Evolutionary conservation across 2,113 vertebrate species (phyloP).

Genomic region (Tamias sibiricus): DNA sequence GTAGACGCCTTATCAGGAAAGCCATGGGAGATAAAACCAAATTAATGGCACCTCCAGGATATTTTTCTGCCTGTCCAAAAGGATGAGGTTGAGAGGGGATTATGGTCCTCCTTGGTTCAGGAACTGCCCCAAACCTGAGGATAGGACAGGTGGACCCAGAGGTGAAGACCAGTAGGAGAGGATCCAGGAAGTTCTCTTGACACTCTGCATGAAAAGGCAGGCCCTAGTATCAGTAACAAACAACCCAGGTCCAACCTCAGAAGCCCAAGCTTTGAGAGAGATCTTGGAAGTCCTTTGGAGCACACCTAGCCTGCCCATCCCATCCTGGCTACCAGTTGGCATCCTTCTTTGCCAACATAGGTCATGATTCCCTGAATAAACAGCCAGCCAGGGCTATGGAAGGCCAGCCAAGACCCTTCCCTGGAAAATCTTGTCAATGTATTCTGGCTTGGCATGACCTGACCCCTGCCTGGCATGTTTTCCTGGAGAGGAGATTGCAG

Average conservation of each 20-base stretch:
- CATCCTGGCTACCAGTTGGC: not conserved
- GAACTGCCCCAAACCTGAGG: not conserved
- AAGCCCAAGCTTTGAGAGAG: not conserved
- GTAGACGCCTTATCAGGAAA: not conserved
- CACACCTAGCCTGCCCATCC: not conserved
- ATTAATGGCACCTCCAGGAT: not conserved
- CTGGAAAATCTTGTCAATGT: not conserved
- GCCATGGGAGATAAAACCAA: not conserved
- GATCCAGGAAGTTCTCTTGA: not conserved
- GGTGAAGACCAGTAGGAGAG: not conserved
- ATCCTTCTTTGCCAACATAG: not conserved
- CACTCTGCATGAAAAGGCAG: not conserved
- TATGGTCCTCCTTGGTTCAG: not conserved
- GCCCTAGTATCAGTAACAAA: not conserved
- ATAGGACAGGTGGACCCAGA: not conserved
- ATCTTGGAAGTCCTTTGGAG: not conserved
- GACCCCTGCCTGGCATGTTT: not conserved
- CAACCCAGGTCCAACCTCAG: not conserved
- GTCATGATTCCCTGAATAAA: not conserved
- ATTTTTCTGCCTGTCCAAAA: not conserved
- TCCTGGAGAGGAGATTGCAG: not conserved
- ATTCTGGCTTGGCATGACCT: not conserved
- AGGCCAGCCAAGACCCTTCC: not conserved
- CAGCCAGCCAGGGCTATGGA: not conserved
- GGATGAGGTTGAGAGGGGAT: not conserved